Evolutionary conservation across 2,797 vertebrate species (phyloP), one percentile per base, ranked within the genome.

Genomic region (Yasuhikotakia modesta): DNA sequence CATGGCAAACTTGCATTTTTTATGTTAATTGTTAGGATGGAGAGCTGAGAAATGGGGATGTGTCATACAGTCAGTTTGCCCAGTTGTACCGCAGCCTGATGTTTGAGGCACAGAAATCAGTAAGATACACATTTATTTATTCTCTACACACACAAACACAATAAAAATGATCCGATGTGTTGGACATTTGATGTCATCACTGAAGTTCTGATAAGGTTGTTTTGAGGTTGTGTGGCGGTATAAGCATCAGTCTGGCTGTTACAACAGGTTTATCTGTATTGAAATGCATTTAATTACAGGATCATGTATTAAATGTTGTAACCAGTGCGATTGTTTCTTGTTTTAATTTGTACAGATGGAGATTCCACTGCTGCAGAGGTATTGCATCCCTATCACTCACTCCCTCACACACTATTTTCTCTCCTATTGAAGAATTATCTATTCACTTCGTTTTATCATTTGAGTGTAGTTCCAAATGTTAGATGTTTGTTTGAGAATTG

Each of bases 1-100:
- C 8, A 43, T 10, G 10, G 8, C 14, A 27, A 27, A 27, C 10
- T 43, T 69, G 16, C 48, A 22, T 10, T 21, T 4, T 13, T 57
- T 4, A 12, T 2, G 13, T 57, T 2, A 16, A 8, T 17, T 50
- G 46, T 0, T 63, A 99, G 98, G 98, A 99, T 19, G 90, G 96
- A 3, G 97, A 99, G 85, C 88, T 96, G 87, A 95, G 95, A 86
- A 97, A 94, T 0, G 95, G 96, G 39, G 98, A 99, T 1, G 96
- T 99, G 84, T 95, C 95, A 0, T 99, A 97, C 0, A 95, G 96
- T 85, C 98, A 99, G 89, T 99, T 99, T 48, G 93, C 95, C 0
- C 96, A 97, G 85, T 93, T 99, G 58, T 99, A 99, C 87, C 95
- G 96, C 80, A 97, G 92, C 90, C 94, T 99, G 64, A 99, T 99